These are phyloP conservation scores for Spinibarbus caldwelli DNA, from an alignment of 2,797 vertebrate species.

Conservation along the genomic window DNA sequence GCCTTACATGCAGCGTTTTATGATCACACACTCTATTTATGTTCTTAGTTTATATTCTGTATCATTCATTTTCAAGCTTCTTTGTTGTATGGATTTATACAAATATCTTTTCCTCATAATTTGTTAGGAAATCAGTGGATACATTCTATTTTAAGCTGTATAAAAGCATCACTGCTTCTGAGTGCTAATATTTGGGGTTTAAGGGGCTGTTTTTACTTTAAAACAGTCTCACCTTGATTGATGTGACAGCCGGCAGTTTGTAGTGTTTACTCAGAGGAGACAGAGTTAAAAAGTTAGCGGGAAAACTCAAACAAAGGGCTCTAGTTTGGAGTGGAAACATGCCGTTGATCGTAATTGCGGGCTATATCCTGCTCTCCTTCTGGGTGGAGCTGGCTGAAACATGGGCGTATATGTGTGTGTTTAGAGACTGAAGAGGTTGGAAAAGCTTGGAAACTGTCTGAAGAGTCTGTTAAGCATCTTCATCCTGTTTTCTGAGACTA, in stretches of 20 bases:
- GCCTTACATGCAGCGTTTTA: background rate
- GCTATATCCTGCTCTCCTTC: conserved; percentile 64
- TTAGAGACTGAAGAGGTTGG: background rate
- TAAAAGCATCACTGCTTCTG: background rate
- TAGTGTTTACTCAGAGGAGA: conserved; percentile 49
- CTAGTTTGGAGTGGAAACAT: conserved; percentile 71
- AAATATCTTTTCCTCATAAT: too few relatives aligned
- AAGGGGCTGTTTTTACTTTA: background rate
- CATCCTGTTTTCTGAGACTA: background rate
- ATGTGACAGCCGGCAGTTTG: conserved; percentile 50
- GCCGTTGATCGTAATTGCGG: conserved; percentile 70
- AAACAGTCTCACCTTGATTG: conserved; percentile 1
- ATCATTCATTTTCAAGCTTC: background rate
- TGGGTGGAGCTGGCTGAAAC: conserved; percentile 62
- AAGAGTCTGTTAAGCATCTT: conserved; percentile 10
- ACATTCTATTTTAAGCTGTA: background rate
- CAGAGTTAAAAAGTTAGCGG: conserved; percentile 53
- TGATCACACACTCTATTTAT: background rate
- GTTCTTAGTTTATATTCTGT: background rate
- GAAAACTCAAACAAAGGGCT: conserved; percentile 73
- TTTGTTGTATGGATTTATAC: background rate
- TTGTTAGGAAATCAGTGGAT: background rate
- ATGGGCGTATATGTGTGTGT: conserved; percentile 43
- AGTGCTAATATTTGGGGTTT: background rate
- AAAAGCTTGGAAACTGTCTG: conserved; percentile 20